phyloP scores from a whole-genome alignment of 2,888 invertebrate genomes.

The Trichacis sp. region DNA sequence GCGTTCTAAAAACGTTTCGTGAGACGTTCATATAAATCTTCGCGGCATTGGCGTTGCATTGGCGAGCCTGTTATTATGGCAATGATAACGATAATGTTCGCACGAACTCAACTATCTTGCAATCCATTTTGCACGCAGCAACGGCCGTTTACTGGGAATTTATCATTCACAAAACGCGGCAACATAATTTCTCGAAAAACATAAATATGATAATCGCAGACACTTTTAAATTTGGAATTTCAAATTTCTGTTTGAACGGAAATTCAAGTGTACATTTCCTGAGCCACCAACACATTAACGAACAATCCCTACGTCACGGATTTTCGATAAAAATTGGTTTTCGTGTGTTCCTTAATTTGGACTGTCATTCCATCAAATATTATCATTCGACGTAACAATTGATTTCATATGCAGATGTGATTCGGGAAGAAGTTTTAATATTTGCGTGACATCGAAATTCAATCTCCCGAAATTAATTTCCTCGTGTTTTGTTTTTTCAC shows the following conservation, averaged over 20 bases:
- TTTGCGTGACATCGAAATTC: background rate
- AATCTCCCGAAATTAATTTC: background rate
- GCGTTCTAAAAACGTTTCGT: constrained; percentile 35
- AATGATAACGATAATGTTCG: constrained; percentile 59
- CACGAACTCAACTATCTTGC: constrained; percentile 46
- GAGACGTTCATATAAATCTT: constrained; percentile 54
- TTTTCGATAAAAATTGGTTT: too few species aligned
- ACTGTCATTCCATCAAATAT: too few species aligned
- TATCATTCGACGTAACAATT: too few species aligned
- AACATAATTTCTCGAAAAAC: background rate
- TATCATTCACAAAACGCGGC: background rate
- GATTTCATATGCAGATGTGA: background rate
- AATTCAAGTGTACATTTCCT: too few species aligned
- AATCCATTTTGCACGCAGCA: constrained; percentile 34
- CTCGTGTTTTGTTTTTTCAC: background rate
- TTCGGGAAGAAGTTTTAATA: background rate
- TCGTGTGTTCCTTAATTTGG: too few species aligned
- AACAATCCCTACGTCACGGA: too few species aligned
- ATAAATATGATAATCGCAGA: background rate
- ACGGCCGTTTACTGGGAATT: background rate
- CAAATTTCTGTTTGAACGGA: too few species aligned
- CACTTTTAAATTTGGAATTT: background rate
- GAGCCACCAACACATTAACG: too few species aligned
- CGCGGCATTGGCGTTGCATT: constrained; percentile 43
- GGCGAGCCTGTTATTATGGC: constrained; percentile 53